Conservation (phyloP, 2,888 invertebrate species). For the Lithosia quadra region DNA sequence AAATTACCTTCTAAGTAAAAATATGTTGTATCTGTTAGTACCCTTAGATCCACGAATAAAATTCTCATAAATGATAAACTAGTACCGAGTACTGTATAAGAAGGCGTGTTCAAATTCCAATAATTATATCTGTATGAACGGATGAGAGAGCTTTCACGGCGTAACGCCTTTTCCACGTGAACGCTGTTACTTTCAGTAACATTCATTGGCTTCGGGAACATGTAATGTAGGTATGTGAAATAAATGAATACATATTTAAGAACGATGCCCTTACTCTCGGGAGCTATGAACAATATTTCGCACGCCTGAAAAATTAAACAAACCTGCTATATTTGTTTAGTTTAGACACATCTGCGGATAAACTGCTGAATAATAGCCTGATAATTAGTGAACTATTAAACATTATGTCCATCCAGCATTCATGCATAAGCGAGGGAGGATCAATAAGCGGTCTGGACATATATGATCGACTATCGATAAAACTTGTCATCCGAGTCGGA, state of each 20-base stretch:
- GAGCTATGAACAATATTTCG: slow-evolving; percentile 25
- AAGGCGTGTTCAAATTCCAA: slow-evolving; percentile 35
- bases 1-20: neutral
- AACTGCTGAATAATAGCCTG: slow-evolving; percentile 15
- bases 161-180: slow-evolving; percentile 49
- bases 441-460: slow-evolving; percentile 41
- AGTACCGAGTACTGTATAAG: slow-evolving; percentile 25
- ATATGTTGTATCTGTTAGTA: neutral
- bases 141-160: slow-evolving; percentile 41
- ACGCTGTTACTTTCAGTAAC: slow-evolving; percentile 38
- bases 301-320: slow-evolving; percentile 26
- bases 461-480: slow-evolving; percentile 65
- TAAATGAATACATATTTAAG: slow-evolving; percentile 32
- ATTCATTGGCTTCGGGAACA: slow-evolving; percentile 44
- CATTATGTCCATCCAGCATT: neutral
- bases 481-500: slow-evolving; percentile 63
- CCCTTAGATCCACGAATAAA: slow-evolving; percentile 34
- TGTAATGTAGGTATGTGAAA: slow-evolving; percentile 30
- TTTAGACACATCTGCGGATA: slow-evolving; percentile 15
- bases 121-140: slow-evolving; percentile 44
- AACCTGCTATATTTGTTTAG: slow-evolving; percentile 24
- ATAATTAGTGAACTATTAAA: slow-evolving; percentile 12
- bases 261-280: slow-evolving; percentile 26
- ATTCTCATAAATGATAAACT: slow-evolving; percentile 72
- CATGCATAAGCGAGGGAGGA: slow-evolving; percentile 12